Conservation (phyloP, 2,113 vertebrate genomes). For the Terrapene triunguis region DNA sequence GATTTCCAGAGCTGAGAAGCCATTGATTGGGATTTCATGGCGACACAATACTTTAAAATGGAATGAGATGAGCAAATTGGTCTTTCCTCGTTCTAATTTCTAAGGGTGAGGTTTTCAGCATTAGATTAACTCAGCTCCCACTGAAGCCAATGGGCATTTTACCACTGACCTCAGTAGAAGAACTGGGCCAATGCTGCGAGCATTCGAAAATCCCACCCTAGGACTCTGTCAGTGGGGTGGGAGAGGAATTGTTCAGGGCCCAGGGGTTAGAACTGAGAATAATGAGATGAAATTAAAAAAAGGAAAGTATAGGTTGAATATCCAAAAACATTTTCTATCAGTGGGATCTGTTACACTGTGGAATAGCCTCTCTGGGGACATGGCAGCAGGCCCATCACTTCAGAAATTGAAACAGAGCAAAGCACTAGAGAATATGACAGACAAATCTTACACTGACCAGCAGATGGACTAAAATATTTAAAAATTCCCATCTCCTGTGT, state of each 20-base stretch:
- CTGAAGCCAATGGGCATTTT: not conserved
- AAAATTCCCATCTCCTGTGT: not conserved
- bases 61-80: not conserved
- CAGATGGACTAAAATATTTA: not conserved
- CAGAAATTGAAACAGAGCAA: not conserved
- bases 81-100: not conserved
- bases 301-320: not conserved
- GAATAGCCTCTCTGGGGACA: not conserved
- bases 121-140: not conserved
- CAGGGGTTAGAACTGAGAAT: not conserved
- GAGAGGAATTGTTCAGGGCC: not conserved
- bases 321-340: not conserved
- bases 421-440: not conserved
- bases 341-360: not conserved
- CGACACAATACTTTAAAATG: not conserved
- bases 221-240: not conserved
- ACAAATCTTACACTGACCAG: not conserved
- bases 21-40: fast-evolving
- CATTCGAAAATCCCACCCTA: not conserved
- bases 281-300: not conserved
- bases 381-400: not conserved
- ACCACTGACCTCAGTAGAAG: not conserved
- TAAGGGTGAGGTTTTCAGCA: not conserved
- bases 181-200: not conserved
- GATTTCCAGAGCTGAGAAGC: not conserved